Percentiles rank a stretch among this genome's conserved stretches.
Evolutionary conservation across 2,113 vertebrate species (phyloP).

Genomic region (Passer montanus): DNA sequence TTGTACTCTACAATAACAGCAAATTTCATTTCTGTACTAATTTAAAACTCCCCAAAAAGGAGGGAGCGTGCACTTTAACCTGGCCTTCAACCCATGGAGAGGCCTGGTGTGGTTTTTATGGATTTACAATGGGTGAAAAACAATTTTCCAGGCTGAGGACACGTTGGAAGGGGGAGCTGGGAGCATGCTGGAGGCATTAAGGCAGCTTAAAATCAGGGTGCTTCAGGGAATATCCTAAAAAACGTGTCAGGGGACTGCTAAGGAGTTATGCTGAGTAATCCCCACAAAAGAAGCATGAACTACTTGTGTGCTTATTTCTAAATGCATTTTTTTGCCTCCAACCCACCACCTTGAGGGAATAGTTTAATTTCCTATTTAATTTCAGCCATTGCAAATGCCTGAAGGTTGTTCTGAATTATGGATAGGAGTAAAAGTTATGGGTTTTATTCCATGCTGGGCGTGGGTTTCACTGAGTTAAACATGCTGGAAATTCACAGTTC

Average conservation of each 20-base stretch:
- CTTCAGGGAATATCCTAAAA: neutral
- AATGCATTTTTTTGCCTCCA: slow-evolving; percentile 8
- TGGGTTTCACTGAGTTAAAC: neutral
- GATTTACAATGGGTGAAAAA: neutral
- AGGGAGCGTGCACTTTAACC: neutral
- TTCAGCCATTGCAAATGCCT: neutral
- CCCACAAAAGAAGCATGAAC: neutral
- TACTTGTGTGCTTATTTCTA: neutral
- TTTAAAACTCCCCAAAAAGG: neutral
- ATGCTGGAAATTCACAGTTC: neutral
- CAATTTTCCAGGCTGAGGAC: neutral
- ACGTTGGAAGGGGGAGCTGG: neutral
- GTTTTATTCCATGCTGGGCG: neutral
- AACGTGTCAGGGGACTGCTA: neutral
- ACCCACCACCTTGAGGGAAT: neutral
- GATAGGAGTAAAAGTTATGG: neutral
- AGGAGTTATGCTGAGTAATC: slow-evolving; percentile 15
- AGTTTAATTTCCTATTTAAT: slow-evolving; percentile 63
- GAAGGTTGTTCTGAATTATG: slow-evolving; percentile 48
- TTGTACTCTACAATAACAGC: neutral
- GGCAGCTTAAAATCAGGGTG: neutral
- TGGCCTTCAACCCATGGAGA: neutral
- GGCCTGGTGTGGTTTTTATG: neutral
- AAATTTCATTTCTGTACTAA: neutral
- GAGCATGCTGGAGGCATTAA: neutral